phyloP scores from a whole-genome alignment of 2,888 invertebrate species.

The Tipula confusa region DNA sequence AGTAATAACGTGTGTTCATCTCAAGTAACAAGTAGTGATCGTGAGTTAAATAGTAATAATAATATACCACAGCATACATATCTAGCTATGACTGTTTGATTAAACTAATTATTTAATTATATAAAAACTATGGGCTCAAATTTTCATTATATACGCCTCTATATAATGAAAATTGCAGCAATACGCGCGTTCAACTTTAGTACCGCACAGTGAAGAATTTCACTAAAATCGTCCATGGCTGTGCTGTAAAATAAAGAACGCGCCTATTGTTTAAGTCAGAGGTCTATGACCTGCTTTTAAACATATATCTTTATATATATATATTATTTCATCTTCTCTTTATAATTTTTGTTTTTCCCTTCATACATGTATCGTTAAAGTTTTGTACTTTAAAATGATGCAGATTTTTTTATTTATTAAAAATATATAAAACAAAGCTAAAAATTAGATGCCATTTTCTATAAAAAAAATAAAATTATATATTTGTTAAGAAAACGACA shows the following conservation, averaged over 20 bases:
- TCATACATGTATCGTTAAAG: not conserved
- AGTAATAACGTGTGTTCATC: slow-evolving; percentile 49
- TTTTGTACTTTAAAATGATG: slow-evolving; percentile 3
- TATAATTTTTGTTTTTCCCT: not conserved
- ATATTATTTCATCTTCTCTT: slow-evolving; percentile 20
- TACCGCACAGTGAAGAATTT: not conserved
- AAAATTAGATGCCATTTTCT: slow-evolving; percentile 25
- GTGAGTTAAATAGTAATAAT: slow-evolving; percentile 51
- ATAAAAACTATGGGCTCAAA: not conserved
- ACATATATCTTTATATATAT: slow-evolving; percentile 1
- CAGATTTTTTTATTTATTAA: slow-evolving; percentile 7
- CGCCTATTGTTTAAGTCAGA: slow-evolving; percentile 25
- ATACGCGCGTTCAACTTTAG: not conserved
- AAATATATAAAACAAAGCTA: not conserved
- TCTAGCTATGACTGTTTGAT: slow-evolving; percentile 55
- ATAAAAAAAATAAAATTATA: not conserved
- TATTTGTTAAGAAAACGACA: slow-evolving; percentile 9
- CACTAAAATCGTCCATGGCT: slow-evolving; percentile 9
- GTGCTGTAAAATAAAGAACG: slow-evolving; percentile 12
- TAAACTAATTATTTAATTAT: not conserved
- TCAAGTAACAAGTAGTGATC: slow-evolving; percentile 29
- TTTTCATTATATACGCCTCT: not conserved
- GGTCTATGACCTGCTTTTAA: slow-evolving; percentile 28
- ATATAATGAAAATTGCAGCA: not conserved
- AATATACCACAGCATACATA: slow-evolving; percentile 52